These are phyloP conservation scores for Peromyscus attwateri DNA, from an alignment of 2,797 vertebrate genomes.

Conservation along the genomic window DNA sequence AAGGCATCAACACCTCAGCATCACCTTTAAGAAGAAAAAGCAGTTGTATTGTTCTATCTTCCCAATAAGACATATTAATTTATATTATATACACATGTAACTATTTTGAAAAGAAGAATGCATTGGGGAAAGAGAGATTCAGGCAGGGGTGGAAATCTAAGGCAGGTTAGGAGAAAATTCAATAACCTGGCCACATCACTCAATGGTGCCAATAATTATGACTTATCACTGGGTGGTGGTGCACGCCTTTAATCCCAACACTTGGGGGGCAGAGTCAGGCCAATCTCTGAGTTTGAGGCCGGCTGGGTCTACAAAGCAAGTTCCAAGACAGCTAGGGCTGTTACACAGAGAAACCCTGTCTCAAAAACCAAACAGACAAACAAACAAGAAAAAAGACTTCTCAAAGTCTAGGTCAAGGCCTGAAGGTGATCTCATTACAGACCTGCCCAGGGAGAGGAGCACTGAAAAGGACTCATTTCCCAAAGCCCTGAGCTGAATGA, in stretches of 20 bases:
- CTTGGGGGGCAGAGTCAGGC: background rate
- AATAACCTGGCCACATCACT: background rate
- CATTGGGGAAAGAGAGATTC: background rate
- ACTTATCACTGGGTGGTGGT: background rate
- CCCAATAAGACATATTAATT: conserved; percentile 19
- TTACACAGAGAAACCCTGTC: background rate
- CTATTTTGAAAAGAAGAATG: background rate
- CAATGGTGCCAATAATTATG: conserved; percentile 46
- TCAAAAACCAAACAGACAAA: background rate
- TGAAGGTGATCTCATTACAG: background rate
- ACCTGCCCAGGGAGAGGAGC: background rate
- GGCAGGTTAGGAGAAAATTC: conserved; percentile 51
- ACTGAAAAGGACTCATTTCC: background rate
- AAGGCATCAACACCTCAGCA: background rate
- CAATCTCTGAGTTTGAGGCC: background rate
- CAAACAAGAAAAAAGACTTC: background rate
- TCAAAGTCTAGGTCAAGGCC: conserved; percentile 16
- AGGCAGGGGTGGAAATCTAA: conserved; percentile 11
- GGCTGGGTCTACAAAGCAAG: background rate
- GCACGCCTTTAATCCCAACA: background rate
- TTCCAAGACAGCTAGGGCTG: background rate
- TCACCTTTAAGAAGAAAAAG: conserved; percentile 51
- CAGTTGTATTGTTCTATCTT: background rate
- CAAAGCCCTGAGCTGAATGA: conserved; percentile 9
- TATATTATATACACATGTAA: background rate